Conservation (phyloP, 2,888 invertebrate genomes). For the Bhutanitis thaidina region DNA sequence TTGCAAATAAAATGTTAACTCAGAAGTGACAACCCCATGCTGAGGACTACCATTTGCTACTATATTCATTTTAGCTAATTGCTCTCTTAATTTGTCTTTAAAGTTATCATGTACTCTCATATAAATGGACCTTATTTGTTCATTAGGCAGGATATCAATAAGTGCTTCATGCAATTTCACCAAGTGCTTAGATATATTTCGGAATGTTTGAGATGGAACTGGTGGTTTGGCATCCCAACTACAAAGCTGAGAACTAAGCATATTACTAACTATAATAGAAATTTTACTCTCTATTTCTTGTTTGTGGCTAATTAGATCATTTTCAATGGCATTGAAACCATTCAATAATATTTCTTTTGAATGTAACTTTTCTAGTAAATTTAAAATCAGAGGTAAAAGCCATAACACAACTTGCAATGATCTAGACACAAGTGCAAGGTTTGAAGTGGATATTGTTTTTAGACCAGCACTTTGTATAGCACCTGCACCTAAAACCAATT, state of each 20-base stretch:
- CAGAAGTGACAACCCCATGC: slow-evolving; percentile 96
- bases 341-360: slow-evolving; percentile 66
- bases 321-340: slow-evolving; percentile 86
- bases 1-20: slow-evolving; percentile 93
- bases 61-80: slow-evolving; percentile 91
- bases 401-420: slow-evolving; percentile 90
- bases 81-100: slow-evolving; percentile 91
- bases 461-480: slow-evolving; percentile 96
- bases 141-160: slow-evolving; percentile 88
- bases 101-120: slow-evolving; percentile 91
- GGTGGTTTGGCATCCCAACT: slow-evolving; percentile 97
- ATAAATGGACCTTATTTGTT: slow-evolving; percentile 88
- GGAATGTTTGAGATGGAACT: slow-evolving; percentile 94
- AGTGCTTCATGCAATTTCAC: slow-evolving; percentile 95
- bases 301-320: slow-evolving; percentile 92
- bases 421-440: slow-evolving; percentile 92
- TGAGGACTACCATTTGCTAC: slow-evolving; percentile 98
- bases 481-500: slow-evolving; percentile 97
- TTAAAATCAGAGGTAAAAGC: slow-evolving; percentile 86
- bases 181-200: slow-evolving; percentile 92
- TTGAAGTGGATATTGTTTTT: slow-evolving; percentile 96
- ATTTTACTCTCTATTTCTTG: slow-evolving; percentile 96
- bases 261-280: slow-evolving; percentile 91
- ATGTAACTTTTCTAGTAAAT: slow-evolving; percentile 83
- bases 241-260: slow-evolving; percentile 88